Conservation (phyloP, 1,140 invertebrate species). For the Lepidurus couesii region DNA sequence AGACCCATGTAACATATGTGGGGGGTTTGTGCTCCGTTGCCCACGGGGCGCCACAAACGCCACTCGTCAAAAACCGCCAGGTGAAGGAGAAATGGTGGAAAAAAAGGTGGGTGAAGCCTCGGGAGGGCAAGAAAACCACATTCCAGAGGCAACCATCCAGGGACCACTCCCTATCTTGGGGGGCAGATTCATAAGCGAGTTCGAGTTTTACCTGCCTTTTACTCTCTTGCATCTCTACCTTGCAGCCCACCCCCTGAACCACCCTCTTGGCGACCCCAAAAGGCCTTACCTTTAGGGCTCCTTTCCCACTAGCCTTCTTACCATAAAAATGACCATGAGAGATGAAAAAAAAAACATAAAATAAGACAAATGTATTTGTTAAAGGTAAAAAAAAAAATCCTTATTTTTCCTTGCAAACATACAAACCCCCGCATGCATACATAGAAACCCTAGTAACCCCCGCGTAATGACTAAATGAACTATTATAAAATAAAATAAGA, state of each 20-base stretch:
- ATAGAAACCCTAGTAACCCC: too few relatives aligned
- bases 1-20: slow-evolving; percentile 19
- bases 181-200: slow-evolving; percentile 21
- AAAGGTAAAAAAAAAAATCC: not conserved
- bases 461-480: too few relatives aligned
- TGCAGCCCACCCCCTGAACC: not conserved
- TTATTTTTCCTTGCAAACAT: not conserved
- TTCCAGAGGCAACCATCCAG: slow-evolving; percentile 9
- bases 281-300: slow-evolving; percentile 4
- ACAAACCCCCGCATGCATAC: not conserved
- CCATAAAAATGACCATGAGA: not conserved
- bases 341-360: not conserved
- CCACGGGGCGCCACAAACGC: not conserved
- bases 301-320: not conserved
- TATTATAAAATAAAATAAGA: too few relatives aligned
- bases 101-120: not conserved
- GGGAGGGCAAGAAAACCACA: slow-evolving; percentile 13
- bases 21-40: slow-evolving; percentile 8
- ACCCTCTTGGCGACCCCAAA: slow-evolving; percentile 10
- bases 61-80: slow-evolving; percentile 8
- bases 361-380: not conserved
- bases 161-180: slow-evolving; percentile 4
- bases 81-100: slow-evolving; percentile 16
- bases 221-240: not conserved
- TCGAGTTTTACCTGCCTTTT: not conserved